A percentile compares a stretch with the other conserved stretches of the same genome.
These are phyloP conservation scores for Drosophila hamatofila DNA, from an alignment of 2,888 invertebrate genomes.

Conservation along the genomic window DNA sequence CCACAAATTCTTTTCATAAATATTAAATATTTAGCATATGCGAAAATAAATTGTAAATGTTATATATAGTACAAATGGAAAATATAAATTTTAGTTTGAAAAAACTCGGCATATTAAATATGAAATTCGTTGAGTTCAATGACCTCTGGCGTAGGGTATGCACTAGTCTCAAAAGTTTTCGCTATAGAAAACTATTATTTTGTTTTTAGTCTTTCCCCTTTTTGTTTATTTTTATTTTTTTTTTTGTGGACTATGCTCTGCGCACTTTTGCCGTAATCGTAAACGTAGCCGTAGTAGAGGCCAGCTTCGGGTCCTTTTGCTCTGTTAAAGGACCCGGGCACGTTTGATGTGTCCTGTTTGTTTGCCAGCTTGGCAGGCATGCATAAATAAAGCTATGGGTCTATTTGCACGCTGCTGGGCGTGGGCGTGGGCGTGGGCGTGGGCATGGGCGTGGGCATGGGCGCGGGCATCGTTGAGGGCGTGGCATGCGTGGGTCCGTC, in stretches of 20 bases:
- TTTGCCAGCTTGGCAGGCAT: slow-evolving; percentile 51
- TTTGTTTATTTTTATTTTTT: slow-evolving; percentile 3
- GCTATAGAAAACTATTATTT: slow-evolving; percentile 8
- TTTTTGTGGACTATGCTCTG: slow-evolving; percentile 18
- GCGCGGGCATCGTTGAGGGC: background rate
- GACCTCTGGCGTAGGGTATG: slow-evolving; percentile 3
- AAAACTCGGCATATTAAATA: background rate
- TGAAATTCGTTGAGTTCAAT: background rate
- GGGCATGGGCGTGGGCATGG: slow-evolving; percentile 27
- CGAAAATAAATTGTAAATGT: background rate
- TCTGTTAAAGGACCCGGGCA: slow-evolving; percentile 50
- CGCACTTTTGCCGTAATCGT: slow-evolving; percentile 22
- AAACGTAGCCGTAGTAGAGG: slow-evolving; percentile 3
- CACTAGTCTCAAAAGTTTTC: slow-evolving; percentile 2
- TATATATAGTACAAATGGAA: background rate
- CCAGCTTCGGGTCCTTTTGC: slow-evolving; percentile 7
- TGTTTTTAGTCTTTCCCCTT: slow-evolving; percentile 18
- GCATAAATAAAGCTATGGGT: slow-evolving; percentile 68
- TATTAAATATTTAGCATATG: background rate
- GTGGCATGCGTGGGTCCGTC: background rate
- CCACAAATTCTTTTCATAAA: background rate
- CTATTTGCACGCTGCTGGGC: slow-evolving; percentile 56
- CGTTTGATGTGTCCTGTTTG: slow-evolving; percentile 69
- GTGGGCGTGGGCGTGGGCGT: slow-evolving; percentile 7
- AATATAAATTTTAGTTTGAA: background rate